Conservation (phyloP, 2,113 vertebrate genomes). For the Lethenteron reissneri region DNA sequence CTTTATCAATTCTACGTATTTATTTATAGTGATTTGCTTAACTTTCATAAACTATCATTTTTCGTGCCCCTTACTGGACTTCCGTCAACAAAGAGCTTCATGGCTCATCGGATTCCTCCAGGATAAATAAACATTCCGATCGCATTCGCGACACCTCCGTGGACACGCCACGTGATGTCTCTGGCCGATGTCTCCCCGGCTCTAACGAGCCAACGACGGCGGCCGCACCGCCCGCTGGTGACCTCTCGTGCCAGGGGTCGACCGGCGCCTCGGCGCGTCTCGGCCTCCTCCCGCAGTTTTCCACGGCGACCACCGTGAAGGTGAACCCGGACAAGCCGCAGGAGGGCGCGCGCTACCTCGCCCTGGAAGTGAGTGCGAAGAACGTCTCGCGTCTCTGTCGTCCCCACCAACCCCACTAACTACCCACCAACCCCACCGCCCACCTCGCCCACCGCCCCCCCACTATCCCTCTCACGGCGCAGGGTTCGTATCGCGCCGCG, state of each 20-base stretch:
- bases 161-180: background rate
- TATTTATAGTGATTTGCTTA: too few relatives aligned
- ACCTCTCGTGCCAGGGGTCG: slow-evolving; percentile 27
- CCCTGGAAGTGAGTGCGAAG: slow-evolving; percentile 43
- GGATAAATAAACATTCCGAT: background rate
- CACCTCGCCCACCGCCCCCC: background rate
- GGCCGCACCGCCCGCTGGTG: background rate
- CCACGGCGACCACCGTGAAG: slow-evolving; percentile 38
- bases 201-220: slow-evolving; percentile 2
- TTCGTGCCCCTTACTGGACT: too few relatives aligned
- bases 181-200: background rate
- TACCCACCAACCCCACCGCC: background rate
- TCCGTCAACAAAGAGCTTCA: too few relatives aligned
- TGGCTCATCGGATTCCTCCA: too few relatives aligned
- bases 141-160: background rate
- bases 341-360: slow-evolving; percentile 39
- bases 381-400: slow-evolving; percentile 10
- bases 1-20: background rate
- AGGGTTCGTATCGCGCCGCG: slow-evolving; percentile 46
- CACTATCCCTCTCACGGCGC: background rate
- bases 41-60: background rate
- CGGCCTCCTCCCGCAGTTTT: slow-evolving; percentile 31
- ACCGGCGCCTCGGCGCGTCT: slow-evolving; percentile 28
- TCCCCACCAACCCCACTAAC: background rate
- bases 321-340: slow-evolving; percentile 63